A percentile compares a stretch with the other conserved stretches of the same genome.
Conservation (phyloP, 2,888 invertebrate species). For the Stenolophus ochropezus region DNA sequence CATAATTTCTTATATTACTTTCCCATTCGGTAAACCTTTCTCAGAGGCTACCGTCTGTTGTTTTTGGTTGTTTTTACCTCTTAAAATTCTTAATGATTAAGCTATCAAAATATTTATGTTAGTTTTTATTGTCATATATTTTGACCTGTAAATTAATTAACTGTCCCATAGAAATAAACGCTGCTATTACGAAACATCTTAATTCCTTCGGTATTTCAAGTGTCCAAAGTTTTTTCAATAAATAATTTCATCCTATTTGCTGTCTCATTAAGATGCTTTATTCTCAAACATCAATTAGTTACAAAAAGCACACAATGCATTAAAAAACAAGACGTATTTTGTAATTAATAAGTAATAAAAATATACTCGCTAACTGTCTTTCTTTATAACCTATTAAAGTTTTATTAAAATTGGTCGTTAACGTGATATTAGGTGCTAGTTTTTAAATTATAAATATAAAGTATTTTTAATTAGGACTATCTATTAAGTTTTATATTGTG, state of each 20-base stretch:
- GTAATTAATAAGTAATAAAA: conserved; percentile 13
- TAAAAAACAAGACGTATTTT: not conserved
- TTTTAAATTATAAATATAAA: conserved; percentile 10
- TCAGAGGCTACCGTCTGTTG: too few species aligned
- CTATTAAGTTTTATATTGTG: not conserved
- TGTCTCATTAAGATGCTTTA: conserved; percentile 29
- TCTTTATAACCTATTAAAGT: not conserved
- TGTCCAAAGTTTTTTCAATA: not conserved
- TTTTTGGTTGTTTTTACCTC: too few species aligned
- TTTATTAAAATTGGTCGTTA: not conserved
- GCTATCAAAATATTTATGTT: conserved; percentile 41
- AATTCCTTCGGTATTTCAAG: conserved; percentile 10
- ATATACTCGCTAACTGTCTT: not conserved
- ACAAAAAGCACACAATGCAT: not conserved
- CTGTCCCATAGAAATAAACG: conserved; percentile 4
- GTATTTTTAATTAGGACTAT: not conserved
- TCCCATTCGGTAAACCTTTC: too few species aligned
- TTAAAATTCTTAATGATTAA: conserved; percentile 26
- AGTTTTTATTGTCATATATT: conserved; percentile 28
- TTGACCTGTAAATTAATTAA: conserved; percentile 14
- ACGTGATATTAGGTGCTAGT: not conserved
- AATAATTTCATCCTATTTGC: not conserved
- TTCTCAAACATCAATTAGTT: conserved; percentile 2
- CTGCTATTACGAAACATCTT: conserved; percentile 10
- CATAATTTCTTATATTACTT: too few species aligned